Base-by-base conservation (phyloP, 2,113 vertebrate genomes). In the Tautogolabrus adspersus region DNA sequence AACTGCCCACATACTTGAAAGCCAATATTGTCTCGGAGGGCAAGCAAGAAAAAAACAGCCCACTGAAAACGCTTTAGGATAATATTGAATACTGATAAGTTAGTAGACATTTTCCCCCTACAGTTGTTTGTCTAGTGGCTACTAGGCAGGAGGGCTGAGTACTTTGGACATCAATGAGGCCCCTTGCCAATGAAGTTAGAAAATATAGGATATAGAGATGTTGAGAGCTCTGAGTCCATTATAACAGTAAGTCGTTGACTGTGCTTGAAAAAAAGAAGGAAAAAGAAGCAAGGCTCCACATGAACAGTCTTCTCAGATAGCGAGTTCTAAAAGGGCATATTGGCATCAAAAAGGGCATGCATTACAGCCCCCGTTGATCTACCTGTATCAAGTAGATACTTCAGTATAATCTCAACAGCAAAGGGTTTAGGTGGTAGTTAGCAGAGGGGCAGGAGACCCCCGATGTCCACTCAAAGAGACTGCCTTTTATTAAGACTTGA, bases 1-100 rank as follows among this genome's bases (percentile, higher is more conserved):
- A 92, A 84, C 87, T 91, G 90, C 89, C 90, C 85, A 91, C 88
- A 85, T 90, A 86, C 88, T 90, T 87, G 86, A 87, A 87, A 86
- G 86, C 88, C 87, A 91, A 90, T 88, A 88, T 88, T 87, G 82
- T 89, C 88, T n/a, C 82, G 83, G 85, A 82, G 73, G 79, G 81
- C 46, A 77, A 85, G 85, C 61, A 69, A 77, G 73, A 47, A 70
- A 69, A 67, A 67, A 74, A 72, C 64, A 78, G 75, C 78, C 72
- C 74, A 71, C 77, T 83, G 74, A 71, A 86, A 86, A 82, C 10
- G 52, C 87, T 87, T 44, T 46, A 55, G 79, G 82, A 89, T 88
- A 84, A 88, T 88, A 88, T 71, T 87, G 78, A 87, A 87, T 82
- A 79, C n/a, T 85, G 76, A 87, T 74, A 85, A 86, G 78, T 81